Conservation (phyloP, 2,797 vertebrate species). For the Ceyx erithaca region DNA sequence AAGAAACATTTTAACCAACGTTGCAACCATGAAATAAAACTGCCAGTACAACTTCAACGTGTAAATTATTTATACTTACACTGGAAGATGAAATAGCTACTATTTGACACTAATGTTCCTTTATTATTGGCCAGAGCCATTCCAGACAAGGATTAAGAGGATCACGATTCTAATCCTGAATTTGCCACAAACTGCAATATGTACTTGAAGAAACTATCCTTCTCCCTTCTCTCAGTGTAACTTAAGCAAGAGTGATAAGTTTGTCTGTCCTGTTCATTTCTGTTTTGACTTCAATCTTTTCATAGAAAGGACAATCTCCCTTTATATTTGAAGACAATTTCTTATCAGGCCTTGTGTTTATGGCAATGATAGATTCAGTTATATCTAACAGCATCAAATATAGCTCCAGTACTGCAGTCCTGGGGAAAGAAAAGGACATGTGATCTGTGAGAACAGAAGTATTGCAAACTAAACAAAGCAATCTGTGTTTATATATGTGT, state of each 20-base stretch:
- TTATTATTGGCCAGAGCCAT: background rate
- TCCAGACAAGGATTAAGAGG: background rate
- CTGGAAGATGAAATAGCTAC: background rate
- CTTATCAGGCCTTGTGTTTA: background rate
- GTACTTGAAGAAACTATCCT: background rate
- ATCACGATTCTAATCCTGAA: background rate
- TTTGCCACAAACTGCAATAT: background rate
- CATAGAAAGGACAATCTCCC: background rate
- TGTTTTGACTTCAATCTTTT: background rate
- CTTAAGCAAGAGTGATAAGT: background rate
- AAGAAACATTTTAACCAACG: background rate
- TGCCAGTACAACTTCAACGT: background rate
- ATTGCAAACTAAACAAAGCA: background rate
- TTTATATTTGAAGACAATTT: background rate
- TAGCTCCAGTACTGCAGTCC: background rate
- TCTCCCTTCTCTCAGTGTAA: background rate
- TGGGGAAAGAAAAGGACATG: accelerated
- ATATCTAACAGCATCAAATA: background rate
- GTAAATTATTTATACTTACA: background rate
- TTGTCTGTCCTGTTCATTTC: background rate
- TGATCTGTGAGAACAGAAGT: background rate
- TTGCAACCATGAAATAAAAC: background rate
- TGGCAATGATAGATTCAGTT: background rate
- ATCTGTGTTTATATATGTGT: background rate
- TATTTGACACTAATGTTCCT: background rate